phyloP scores from a whole-genome alignment of 2,113 vertebrate genomes.

The Heterocephalus glaber region DNA sequence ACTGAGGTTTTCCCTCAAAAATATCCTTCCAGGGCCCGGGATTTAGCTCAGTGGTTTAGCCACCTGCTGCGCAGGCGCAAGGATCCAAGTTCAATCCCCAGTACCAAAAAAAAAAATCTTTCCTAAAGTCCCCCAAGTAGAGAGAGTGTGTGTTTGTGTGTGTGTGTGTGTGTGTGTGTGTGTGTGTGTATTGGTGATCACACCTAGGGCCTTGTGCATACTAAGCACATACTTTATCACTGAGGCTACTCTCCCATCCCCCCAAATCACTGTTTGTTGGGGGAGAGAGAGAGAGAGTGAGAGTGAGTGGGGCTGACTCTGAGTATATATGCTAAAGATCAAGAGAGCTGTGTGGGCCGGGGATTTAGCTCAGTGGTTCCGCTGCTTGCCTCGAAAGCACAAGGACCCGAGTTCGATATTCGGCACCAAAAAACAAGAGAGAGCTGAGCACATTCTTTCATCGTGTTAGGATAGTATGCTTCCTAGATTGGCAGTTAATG shows the following conservation, averaged over 20 bases:
- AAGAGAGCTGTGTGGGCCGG: no score
- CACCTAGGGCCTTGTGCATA: neutral
- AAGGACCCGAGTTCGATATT: no score
- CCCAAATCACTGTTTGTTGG: neutral
- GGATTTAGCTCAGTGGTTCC: no score
- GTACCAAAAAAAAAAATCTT: neutral
- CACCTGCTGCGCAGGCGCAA: no score
- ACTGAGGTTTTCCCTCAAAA: slow-evolving; percentile 15
- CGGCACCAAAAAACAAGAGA: no score
- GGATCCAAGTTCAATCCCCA: no score
- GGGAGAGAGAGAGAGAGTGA: no score
- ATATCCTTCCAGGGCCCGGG: no score
- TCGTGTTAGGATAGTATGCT: accelerated
- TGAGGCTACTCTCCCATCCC: neutral
- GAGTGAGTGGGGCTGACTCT: neutral
- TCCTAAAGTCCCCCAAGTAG: neutral
- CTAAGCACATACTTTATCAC: neutral
- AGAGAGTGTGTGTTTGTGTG: neutral
- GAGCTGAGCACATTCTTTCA: neutral
- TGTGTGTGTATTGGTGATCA: neutral
- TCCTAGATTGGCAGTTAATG: neutral
- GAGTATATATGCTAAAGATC: neutral
- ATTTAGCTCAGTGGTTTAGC: no score
- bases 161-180: no score
- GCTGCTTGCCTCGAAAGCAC: no score